Evolutionary conservation across 2,113 vertebrate genomes (phyloP).

Genomic region (Gorsachius goisagi): DNA sequence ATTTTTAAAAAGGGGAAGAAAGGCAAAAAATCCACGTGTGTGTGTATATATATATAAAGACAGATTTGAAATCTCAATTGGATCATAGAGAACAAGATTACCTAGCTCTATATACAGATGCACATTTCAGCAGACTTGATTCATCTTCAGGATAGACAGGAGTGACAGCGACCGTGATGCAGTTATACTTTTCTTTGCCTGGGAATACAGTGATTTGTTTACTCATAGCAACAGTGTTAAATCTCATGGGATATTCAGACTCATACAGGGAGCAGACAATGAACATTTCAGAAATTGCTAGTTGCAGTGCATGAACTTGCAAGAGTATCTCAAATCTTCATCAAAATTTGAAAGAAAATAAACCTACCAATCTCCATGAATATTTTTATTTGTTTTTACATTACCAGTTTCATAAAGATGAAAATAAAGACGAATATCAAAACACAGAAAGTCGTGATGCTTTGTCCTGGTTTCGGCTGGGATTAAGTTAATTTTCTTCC

Average conservation of each 20-base stretch:
- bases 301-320: neutral
- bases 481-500: too few species aligned
- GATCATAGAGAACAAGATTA: neutral
- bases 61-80: neutral
- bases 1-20: neutral
- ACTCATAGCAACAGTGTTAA: neutral
- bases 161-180: neutral
- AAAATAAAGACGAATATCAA: neutral
- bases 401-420: neutral
- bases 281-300: neutral
- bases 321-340: neutral
- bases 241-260: neutral
- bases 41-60: neutral
- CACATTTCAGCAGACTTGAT: neutral
- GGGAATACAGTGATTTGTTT: neutral
- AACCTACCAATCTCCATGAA: neutral
- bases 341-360: neutral
- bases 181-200: neutral
- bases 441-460: fast-evolving
- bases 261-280: neutral
- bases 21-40: too few species aligned
- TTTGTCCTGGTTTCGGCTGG: neutral
- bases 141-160: neutral
- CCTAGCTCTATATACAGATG: neutral
- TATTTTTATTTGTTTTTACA: neutral